A percentile compares a stretch with the other conserved stretches of the same genome.
phyloP scores from a whole-genome alignment of 2,888 invertebrate genomes.

The Drosophila tanythrix region DNA sequence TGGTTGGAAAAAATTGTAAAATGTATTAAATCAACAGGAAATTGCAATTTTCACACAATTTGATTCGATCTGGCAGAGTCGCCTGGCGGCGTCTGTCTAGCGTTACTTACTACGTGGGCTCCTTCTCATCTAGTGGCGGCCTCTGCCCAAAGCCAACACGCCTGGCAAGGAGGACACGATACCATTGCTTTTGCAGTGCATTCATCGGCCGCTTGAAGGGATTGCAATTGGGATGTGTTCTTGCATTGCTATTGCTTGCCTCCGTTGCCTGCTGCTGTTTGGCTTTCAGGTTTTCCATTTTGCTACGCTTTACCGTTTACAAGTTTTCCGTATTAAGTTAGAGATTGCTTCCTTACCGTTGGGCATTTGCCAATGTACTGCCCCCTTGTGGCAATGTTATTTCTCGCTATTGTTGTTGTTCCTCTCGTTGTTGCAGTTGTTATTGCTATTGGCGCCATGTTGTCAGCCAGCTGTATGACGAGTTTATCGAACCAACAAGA shows the following conservation, averaged over 20 bases:
- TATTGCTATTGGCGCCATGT: slow-evolving; percentile 44
- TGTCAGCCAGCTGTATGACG: slow-evolving; percentile 63
- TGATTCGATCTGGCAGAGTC: slow-evolving; percentile 61
- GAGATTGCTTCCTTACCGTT: slow-evolving; percentile 73
- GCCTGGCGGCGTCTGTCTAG: slow-evolving; percentile 9
- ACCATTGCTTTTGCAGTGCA: slow-evolving; percentile 84
- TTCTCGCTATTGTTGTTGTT: slow-evolving; percentile 9
- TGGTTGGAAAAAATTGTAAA: slow-evolving; percentile 45
- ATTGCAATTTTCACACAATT: slow-evolving; percentile 81
- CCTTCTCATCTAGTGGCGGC: slow-evolving; percentile 57
- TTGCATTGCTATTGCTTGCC: slow-evolving; percentile 6
- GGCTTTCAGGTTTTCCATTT: slow-evolving; percentile 54
- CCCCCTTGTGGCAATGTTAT: slow-evolving; percentile 25
- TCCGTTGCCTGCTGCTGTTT: slow-evolving; percentile 18
- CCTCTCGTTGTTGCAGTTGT: slow-evolving; percentile 26
- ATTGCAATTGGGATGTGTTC: slow-evolving; percentile 56
- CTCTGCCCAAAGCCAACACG: slow-evolving; percentile 79
- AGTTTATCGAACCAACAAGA: slow-evolving; percentile 78
- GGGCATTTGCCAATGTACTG: slow-evolving; percentile 66
- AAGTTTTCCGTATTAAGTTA: slow-evolving; percentile 72
- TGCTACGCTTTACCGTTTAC: slow-evolving; percentile 50
- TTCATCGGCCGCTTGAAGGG: slow-evolving; percentile 85
- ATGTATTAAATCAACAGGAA: slow-evolving; percentile 80
- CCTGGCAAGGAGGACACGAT: slow-evolving; percentile 82
- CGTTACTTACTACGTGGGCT: slow-evolving; percentile 80